A percentile compares a stretch with the other conserved stretches of the same genome.
Conservation (phyloP, 2,797 vertebrate species). For the Schizopygopsis malacanthus region DNA sequence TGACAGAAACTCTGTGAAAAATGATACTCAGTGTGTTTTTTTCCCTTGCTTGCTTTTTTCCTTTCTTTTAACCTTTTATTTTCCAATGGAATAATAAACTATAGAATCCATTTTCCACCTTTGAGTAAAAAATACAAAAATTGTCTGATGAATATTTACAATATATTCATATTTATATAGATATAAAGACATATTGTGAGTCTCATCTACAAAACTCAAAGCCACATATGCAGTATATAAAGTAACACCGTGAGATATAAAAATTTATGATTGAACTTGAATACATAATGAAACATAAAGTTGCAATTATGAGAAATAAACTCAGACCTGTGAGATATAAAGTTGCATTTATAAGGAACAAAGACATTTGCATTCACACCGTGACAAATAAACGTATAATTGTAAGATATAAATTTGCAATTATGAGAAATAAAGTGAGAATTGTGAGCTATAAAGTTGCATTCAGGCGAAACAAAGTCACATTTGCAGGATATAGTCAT, state of each 20-base stretch:
- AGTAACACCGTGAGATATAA: not conserved
- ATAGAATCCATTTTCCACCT: not conserved
- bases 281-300: not conserved
- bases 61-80: not conserved
- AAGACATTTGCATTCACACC: not conserved
- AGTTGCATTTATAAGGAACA: not conserved
- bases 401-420: not conserved
- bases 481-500: not conserved
- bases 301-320: not conserved
- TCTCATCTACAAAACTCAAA: not conserved
- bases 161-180: too few relatives aligned
- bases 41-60: slow-evolving; percentile 7
- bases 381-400: not conserved
- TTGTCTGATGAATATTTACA: not conserved
- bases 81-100: not conserved
- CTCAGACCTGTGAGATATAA: not conserved
- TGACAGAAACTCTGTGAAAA: slow-evolving; percentile 19
- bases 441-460: not conserved
- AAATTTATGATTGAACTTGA: not conserved
- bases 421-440: not conserved
- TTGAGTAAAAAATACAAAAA: not conserved
- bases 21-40: not conserved
- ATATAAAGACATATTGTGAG: not conserved
- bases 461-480: not conserved
- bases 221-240: not conserved